Percentiles rank a stretch among this genome's conserved stretches.
Conservation (phyloP, 2,113 vertebrate species). For the Sinocyclocheilus rhinocerous region DNA sequence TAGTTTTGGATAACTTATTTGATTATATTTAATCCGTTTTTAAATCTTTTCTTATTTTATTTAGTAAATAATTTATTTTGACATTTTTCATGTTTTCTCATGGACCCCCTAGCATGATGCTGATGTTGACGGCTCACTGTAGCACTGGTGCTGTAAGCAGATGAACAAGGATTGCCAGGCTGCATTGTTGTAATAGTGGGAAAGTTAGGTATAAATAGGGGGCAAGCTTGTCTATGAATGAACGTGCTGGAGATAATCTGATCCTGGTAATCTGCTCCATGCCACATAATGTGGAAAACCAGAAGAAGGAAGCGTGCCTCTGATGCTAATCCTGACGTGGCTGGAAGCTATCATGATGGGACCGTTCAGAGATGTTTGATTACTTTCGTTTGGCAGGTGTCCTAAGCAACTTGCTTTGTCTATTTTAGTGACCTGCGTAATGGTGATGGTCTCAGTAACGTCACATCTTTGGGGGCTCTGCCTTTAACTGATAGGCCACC, state of each 20-base stretch:
- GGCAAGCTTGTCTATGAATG: neutral
- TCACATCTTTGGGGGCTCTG: neutral
- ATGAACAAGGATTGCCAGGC: neutral
- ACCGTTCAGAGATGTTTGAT: neutral
- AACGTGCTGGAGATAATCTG: slow-evolving; percentile 24
- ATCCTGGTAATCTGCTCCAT: neutral
- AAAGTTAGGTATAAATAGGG: slow-evolving; percentile 7
- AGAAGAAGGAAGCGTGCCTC: neutral
- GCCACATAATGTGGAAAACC: neutral
- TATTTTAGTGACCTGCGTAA: neutral
- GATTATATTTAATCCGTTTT: neutral
- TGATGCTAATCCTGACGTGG: neutral
- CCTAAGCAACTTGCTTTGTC: neutral
- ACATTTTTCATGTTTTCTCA: neutral
- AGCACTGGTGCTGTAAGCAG: neutral
- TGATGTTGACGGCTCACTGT: neutral
- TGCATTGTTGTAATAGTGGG: neutral
- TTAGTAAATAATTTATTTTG: neutral
- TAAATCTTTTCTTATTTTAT: neutral
- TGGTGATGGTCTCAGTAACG: neutral
- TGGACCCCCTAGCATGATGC: neutral
- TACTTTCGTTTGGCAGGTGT: neutral
- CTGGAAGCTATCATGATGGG: neutral
- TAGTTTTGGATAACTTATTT: neutral
- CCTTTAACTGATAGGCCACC: neutral